These are phyloP conservation scores for Eucidaris tribuloides DNA, from an alignment of 35 echinoderm and acorn worm species.

Conservation along the genomic window DNA sequence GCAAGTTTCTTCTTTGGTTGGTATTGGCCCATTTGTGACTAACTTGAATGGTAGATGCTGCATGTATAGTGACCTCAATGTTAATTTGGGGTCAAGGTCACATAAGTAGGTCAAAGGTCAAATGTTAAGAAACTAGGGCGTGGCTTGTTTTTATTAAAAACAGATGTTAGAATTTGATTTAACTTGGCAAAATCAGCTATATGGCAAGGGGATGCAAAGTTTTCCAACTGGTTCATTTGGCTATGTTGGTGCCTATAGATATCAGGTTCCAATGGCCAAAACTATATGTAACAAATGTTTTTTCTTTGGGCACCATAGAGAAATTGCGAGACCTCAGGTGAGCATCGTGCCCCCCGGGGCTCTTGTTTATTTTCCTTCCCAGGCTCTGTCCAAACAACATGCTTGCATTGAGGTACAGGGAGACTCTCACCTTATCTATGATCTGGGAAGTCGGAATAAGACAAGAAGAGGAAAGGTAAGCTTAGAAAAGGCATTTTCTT, in stretches of 20 bases:
- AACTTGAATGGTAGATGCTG: too few relatives aligned
- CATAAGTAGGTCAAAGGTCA: too few relatives aligned
- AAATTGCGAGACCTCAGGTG: neutral
- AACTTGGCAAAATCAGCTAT: neutral
- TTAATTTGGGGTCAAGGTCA: too few relatives aligned
- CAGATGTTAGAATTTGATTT: too few relatives aligned
- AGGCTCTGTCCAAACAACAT: conserved; percentile 93
- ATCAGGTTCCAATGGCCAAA: neutral
- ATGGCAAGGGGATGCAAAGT: neutral
- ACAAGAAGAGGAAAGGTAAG: conserved; percentile 80
- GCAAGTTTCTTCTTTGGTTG: too few relatives aligned
- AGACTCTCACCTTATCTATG: conserved; percentile 76
- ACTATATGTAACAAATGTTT: neutral
- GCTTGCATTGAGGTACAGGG: conserved; percentile 79
- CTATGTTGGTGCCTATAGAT: neutral
- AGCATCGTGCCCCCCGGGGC: neutral
- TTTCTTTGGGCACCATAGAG: neutral
- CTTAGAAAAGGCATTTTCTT: neutral
- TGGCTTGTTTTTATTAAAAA: neutral
- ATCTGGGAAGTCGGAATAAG: conserved; percentile 81
- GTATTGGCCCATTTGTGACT: too few relatives aligned
- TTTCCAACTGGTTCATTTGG: neutral
- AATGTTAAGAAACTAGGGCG: too few relatives aligned
- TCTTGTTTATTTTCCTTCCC: neutral
- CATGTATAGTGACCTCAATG: too few relatives aligned